Percentiles rank a stretch among this genome's conserved stretches.
phyloP scores from a whole-genome alignment of 1,140 invertebrate species.

The Propsilocerus akamusi region DNA sequence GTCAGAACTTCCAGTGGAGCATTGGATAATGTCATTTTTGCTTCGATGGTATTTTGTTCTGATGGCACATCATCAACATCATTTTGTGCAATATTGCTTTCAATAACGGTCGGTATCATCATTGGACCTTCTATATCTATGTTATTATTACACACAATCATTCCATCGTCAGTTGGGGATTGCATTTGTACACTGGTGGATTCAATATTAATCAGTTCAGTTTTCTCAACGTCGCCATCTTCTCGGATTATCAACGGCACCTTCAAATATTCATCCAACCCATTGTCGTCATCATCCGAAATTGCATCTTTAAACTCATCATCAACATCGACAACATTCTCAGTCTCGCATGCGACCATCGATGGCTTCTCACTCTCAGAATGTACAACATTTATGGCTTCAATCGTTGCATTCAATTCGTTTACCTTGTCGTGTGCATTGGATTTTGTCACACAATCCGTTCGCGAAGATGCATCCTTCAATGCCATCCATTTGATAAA shows the following conservation, averaged over 20 bases:
- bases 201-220: no score
- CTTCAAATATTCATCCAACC: not conserved
- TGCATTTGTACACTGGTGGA: not conserved
- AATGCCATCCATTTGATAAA: not conserved
- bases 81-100: not conserved
- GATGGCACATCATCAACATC: not conserved
- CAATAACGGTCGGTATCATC: not conserved
- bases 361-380: not conserved
- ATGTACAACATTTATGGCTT: not conserved
- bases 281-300: not conserved
- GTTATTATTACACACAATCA: not conserved
- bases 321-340: not conserved
- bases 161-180: not conserved
- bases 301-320: not conserved
- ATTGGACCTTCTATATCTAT: not conserved
- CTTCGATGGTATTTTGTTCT: not conserved
- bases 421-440: not conserved
- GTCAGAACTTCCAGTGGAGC: not conserved
- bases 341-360: not conserved
- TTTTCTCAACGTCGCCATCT: not conserved
- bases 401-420: not conserved
- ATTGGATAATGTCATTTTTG: not conserved
- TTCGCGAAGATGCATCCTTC: no score
- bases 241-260: not conserved
- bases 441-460: not conserved